These are phyloP conservation scores for Ophonus ardosiacus DNA, from an alignment of 2,888 invertebrate species.

Conservation along the genomic window DNA sequence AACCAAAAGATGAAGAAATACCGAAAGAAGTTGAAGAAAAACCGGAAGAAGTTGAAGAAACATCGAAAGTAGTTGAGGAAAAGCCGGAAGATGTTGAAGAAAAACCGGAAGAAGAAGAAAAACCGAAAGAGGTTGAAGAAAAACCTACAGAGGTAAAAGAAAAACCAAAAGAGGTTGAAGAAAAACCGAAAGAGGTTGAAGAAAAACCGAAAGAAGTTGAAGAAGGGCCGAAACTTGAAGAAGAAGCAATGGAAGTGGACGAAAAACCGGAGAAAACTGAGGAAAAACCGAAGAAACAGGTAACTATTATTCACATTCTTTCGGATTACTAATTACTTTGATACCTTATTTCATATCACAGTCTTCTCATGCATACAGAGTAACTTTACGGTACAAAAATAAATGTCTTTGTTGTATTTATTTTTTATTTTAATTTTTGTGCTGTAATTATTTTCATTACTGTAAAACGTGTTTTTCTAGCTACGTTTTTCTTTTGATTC, in stretches of 20 bases:
- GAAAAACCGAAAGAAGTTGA: not conserved
- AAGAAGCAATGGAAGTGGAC: constrained; percentile 9
- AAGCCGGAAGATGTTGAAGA: constrained; percentile 35
- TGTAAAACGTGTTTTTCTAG: not conserved
- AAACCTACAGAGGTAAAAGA: not conserved
- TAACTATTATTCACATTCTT: not conserved
- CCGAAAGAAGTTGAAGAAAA: not conserved
- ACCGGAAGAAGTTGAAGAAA: not conserved
- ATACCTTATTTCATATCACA: constrained; percentile 26
- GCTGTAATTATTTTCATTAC: constrained; percentile 11
- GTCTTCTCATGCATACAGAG: constrained; percentile 46
- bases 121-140: not conserved
- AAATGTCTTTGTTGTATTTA: not conserved
- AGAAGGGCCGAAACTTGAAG: constrained; percentile 9
- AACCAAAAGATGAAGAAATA: constrained; percentile 49
- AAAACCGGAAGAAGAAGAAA: constrained; percentile 31
- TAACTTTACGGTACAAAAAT: constrained; percentile 24
- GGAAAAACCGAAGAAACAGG: constrained; percentile 60
- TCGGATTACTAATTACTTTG: constrained; percentile 9
- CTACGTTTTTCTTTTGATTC: not conserved
- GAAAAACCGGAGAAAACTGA: constrained; percentile 58
- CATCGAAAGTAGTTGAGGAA: not conserved
- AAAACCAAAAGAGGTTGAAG: not conserved
- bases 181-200: constrained; percentile 6
- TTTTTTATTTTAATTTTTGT: constrained; percentile 12